Percentiles rank a stretch among this genome's conserved stretches.
phyloP scores from a whole-genome alignment of 2,888 invertebrate species.

The Ceraclea dissimilis region DNA sequence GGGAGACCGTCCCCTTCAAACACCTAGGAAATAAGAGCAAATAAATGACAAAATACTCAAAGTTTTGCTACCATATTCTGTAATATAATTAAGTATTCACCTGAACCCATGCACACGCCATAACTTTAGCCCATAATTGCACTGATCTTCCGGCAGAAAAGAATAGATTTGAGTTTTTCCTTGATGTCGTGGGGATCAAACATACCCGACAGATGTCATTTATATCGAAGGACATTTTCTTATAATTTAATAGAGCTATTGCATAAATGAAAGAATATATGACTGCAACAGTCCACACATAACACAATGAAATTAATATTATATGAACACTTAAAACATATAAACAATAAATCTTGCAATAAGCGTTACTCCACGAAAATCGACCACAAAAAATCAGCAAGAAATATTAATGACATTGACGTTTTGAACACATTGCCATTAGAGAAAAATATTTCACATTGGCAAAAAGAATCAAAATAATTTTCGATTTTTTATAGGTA shows the following conservation, averaged over 20 bases:
- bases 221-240: slow-evolving; percentile 19
- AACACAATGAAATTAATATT: too few species aligned
- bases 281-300: too few species aligned
- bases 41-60: background rate
- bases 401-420: too few species aligned
- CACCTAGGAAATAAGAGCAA: slow-evolving; percentile 18
- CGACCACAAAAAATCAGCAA: too few species aligned
- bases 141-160: slow-evolving; percentile 24
- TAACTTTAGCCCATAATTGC: slow-evolving; percentile 25
- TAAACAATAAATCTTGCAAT: too few species aligned
- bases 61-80: background rate
- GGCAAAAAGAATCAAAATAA: too few species aligned
- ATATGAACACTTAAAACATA: too few species aligned
- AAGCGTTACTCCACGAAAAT: too few species aligned
- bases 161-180: slow-evolving; percentile 25
- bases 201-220: slow-evolving; percentile 23
- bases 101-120: slow-evolving; percentile 28
- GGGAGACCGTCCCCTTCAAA: slow-evolving; percentile 27
- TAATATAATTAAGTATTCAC: slow-evolving; percentile 5
- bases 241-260: background rate
- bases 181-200: slow-evolving; percentile 18
- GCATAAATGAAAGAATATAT: too few species aligned
- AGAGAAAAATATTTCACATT: too few species aligned
- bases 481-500: too few species aligned
- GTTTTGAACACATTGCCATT: too few species aligned